Evolutionary conservation across 2,888 invertebrate genomes (phyloP), one percentile per base, ranked within the genome.

Genomic region (Tinea pellionella): DNA sequence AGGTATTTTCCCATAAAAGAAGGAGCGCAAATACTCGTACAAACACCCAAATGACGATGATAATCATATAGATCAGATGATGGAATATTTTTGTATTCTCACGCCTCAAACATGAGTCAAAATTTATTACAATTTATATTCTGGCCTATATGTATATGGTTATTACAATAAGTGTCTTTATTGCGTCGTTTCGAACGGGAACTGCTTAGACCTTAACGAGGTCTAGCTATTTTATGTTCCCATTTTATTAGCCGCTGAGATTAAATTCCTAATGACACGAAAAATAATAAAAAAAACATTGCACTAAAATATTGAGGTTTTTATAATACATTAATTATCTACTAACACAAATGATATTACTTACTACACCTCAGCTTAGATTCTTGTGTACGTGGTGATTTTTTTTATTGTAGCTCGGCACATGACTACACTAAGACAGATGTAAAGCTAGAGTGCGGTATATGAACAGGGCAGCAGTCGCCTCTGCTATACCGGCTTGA

Each of bases 111-210:
- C 24, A n/a, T 37, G 37, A 37, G 37, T 37, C 9, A 37, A 9
- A 2, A 37, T 37, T 6, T 37, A 9, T 37, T 37, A 37, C 8
- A 16, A 16, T 42, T 9, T n/a, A 13, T 47, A 9, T 47, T 16
- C 47, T 15, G 16, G 13, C 16, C 47, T 16, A 47, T 42, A 42
- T 47, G 47, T 47, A 16, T 53, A 30, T 32, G 8, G 32, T 57
- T 57, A 57, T 74, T 75, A 71, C 77, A 78, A 77, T 78, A 78
- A 78, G 75, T 70, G 68, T 75, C 67, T 78, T 79, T 80, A 79
- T 79, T 77, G 75, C 75, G 72, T 73, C 69, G 69, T 62, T 29
- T 64, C 63, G 65, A 64, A 65, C 64, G 70, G 71, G 69, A 76
- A 78, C 75, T 75, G 70, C 73, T 74, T 67, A 59, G 32, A 67